Base-by-base conservation (phyloP, 2,113 vertebrate species). In the Psephotus haematonotus region DNA sequence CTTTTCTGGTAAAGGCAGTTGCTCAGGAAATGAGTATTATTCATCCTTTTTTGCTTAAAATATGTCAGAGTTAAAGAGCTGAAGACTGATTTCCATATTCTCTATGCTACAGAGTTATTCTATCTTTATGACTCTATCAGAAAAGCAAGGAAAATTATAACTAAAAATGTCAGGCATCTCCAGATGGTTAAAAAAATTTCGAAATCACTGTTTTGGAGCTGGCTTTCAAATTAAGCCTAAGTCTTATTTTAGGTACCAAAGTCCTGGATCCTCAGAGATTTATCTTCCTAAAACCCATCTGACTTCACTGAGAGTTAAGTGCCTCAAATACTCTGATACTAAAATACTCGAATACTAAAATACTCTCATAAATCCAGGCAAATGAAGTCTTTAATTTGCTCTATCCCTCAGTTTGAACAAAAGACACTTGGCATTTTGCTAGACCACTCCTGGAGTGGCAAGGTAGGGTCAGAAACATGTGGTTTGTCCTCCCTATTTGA, bases 41-140 rank as follows among this genome's bases (percentile, higher is more conserved):
- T 88, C 88, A 59, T 74, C 17, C n/a, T 65, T 92, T 92, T 88
- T 80, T 81, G 22, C 82, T 72, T 88, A 63, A 94, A 95, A 86
- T 90, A 77, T 62, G 57, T 41, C 24, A 31, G 33, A 86, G 59
- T 39, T 62, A 64, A 94, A 86, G 85, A 82, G 79, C 82, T 90
- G 59, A 62, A 90, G 63, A 63, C 71, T 83, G 63, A 86, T 94
- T 93, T 95, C 90, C 82, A 88, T 92, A 81, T 77, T 88, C 31
- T n/a, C 68, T 49, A 0, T 88, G 63, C 75, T 77, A 76, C 53
- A 77, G 63, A 65, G 59, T 25, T 91, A 31, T 84, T 95, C 92
- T 93, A 83, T 95, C 79, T 93, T 94, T 93, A 41, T 46, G 68
- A 7, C 37, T 53, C n/a, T 85, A 63, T n/a, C 63, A 88, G 79